A percentile compares a stretch with the other conserved stretches of the same genome.
Evolutionary conservation across 2,113 vertebrate genomes (phyloP).

Genomic region (Lepisosteus oculatus): DNA sequence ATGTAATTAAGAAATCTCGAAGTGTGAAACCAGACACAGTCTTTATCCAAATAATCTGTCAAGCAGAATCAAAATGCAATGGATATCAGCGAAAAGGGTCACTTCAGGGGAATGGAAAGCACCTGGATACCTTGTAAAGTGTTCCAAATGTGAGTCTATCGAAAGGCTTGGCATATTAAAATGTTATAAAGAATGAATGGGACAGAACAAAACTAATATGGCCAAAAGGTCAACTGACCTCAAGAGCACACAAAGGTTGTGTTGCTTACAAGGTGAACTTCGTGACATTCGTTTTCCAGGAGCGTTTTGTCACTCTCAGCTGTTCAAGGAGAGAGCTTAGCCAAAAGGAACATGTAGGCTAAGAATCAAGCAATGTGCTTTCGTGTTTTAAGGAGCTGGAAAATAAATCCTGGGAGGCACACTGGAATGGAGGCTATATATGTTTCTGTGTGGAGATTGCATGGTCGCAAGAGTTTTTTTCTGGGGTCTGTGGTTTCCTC

Average conservation of each 20-base stretch:
- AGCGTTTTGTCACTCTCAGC: background rate
- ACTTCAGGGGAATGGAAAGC: background rate
- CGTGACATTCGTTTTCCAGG: slow-evolving; percentile 4
- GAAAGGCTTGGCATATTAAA: too few relatives aligned
- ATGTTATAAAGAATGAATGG: too few relatives aligned
- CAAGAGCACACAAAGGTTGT: background rate
- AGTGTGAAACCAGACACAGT: slow-evolving; percentile 3
- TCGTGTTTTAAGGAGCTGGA: background rate
- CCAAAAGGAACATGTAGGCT: background rate
- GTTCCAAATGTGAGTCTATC: background rate
- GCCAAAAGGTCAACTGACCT: too few relatives aligned
- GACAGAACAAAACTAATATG: too few relatives aligned
- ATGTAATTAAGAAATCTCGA: slow-evolving; percentile 6
- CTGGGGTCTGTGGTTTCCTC: too few relatives aligned
- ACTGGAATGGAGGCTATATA: too few relatives aligned
- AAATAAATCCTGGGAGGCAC: too few relatives aligned
- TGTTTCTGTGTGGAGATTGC: too few relatives aligned
- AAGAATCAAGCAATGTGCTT: background rate
- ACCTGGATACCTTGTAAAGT: background rate
- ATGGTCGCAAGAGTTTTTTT: too few relatives aligned
- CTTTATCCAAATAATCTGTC: background rate
- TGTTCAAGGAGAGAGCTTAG: background rate
- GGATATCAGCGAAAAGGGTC: background rate
- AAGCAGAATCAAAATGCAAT: background rate
- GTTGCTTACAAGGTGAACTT: background rate